Evolutionary conservation across 2,888 invertebrate species (phyloP), one percentile per base, ranked within the genome.

Genomic region (Seira ritae): DNA sequence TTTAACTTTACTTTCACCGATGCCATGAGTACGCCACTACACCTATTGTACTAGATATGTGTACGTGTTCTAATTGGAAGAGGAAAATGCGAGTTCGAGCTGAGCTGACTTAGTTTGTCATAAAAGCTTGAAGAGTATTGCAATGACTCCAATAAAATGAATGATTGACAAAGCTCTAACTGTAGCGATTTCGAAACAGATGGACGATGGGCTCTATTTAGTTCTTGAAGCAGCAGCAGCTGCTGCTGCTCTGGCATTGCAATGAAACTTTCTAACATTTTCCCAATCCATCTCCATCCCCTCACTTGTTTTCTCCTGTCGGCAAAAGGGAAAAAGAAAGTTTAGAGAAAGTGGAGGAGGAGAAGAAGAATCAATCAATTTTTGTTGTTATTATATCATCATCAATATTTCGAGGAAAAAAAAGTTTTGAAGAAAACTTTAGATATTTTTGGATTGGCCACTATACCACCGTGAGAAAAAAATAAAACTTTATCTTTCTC

Each of bases 301-400:
- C n/a, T n/a, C n/a, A n/a, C n/a, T 50, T n/a, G 6, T 15, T 3
- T 8, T 50, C 15, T n/a, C 15, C 50, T 50, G 50, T 50, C 3
- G 17, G 17, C 50, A 50, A 12, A 12, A n/a, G n/a, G n/a, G n/a
- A n/a, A 42, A 12, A 4, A 3, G 50, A 50, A n/a, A 50, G 6
- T 50, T 50, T 50, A 2, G 2, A 50, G 15, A 50, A 15, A 50
- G 50, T 50, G 50, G 50, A 50, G 15, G 50, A 8, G 15, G 17
- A 50, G 50, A 50, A n/a, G 50, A 8, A n/a, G 17, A 50, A 50
- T 50, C 50, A 50, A 50, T 50, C 50, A 50, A 50, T 50, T 50
- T 50, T 50, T 50, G 50, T 50, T 50, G 50, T 50, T 50, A 50
- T 50, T 50, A 50, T 50, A n/a, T n/a, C 17, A 50, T 50, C 50